phyloP scores from a whole-genome alignment of 2,113 vertebrate species.

The Pelmatolapia mariae region DNA sequence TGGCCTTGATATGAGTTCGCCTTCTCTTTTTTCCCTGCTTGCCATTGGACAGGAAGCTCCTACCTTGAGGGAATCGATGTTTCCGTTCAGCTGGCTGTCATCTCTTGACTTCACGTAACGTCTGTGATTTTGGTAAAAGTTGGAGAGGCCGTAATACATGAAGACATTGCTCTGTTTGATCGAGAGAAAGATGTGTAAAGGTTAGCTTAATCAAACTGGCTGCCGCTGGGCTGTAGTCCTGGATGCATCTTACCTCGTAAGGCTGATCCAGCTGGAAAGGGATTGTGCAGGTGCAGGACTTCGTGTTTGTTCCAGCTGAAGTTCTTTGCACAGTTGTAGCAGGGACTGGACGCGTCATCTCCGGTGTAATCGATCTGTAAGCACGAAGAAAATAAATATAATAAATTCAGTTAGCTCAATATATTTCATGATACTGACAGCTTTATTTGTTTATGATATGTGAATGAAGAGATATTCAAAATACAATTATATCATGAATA shows the following conservation, averaged over 20 bases:
- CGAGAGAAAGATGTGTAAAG: neutral
- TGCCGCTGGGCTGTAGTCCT: neutral
- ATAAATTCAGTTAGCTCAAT: neutral
- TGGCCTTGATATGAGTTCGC: neutral
- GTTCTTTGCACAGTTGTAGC: conserved; percentile 82
- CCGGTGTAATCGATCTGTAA: conserved; percentile 92
- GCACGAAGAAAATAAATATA: neutral
- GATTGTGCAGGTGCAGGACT: conserved; percentile 77
- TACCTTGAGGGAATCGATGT: conserved; percentile 78
- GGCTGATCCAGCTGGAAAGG: conserved; percentile 84
- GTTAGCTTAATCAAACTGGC: neutral
- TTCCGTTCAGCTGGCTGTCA: conserved; percentile 92
- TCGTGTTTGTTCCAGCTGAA: conserved; percentile 74
- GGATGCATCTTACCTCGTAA: conserved; percentile 76
- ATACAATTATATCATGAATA: neutral
- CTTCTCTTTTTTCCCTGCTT: neutral
- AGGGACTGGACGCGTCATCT: conserved; percentile 80
- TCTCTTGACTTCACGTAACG: conserved; percentile 97
- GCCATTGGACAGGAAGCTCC: neutral
- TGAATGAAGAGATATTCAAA: neutral
- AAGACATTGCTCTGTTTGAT: conserved; percentile 85
- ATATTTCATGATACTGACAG: neutral
- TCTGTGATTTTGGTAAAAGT: conserved; percentile 96
- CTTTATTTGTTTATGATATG: neutral
- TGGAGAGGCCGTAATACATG: conserved; percentile 97